Evolutionary conservation across 1,140 invertebrate species (phyloP).

Genomic region (Leptonema lineaticorne): DNA sequence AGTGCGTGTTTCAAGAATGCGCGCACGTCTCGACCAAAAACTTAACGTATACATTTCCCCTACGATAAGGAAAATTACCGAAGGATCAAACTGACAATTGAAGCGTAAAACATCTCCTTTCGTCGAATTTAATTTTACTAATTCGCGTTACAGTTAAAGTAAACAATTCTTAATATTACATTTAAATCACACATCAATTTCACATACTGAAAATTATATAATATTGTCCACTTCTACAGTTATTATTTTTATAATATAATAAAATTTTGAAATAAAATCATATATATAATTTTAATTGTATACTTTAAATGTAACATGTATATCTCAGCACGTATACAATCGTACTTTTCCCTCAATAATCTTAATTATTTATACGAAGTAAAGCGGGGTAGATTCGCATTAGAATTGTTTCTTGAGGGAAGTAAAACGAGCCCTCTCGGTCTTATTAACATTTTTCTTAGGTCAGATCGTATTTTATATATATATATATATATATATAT

Average conservation of each 20-base stretch:
- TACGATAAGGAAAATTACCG: slow-evolving; percentile 35
- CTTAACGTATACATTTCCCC: neutral
- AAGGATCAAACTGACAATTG: slow-evolving; percentile 37
- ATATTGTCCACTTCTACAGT: too few relatives aligned
- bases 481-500: neutral
- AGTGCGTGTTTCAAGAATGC: neutral
- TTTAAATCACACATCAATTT: too few relatives aligned
- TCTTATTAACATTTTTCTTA: neutral
- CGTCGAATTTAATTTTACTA: slow-evolving; percentile 19
- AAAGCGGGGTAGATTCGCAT: neutral
- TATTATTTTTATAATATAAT: too few relatives aligned
- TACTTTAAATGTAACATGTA: neutral
- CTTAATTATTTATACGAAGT: neutral
- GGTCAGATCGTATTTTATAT: too few relatives aligned
- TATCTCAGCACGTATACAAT: neutral
- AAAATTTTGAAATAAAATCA: too few relatives aligned
- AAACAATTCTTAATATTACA: too few relatives aligned
- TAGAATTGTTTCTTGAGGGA: neutral
- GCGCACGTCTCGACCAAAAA: slow-evolving; percentile 5
- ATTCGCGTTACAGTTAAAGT: too few relatives aligned
- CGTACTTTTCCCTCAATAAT: neutral
- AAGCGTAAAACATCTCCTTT: slow-evolving; percentile 28
- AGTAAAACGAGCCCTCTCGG: neutral
- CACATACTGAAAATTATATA: too few relatives aligned
- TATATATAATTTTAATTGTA: too few relatives aligned